These are phyloP conservation scores for Myotis planiceps DNA, from an alignment of 2,797 vertebrate species.

Conservation along the genomic window DNA sequence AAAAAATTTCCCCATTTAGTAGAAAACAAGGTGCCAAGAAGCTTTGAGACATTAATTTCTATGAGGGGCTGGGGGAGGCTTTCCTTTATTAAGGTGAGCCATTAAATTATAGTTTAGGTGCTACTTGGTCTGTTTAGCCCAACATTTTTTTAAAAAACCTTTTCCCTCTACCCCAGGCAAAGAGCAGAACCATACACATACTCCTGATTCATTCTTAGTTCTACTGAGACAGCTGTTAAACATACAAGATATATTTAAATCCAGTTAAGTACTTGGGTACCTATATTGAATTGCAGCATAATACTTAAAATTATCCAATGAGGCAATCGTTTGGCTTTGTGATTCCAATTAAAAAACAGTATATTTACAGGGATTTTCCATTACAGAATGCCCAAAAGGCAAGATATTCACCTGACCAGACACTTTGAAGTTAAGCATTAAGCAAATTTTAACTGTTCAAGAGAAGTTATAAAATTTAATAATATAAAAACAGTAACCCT, in stretches of 20 bases:
- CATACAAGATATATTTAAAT: constrained; percentile 64
- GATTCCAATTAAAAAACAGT: constrained; percentile 69
- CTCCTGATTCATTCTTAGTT: constrained; percentile 16
- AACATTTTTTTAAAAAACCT: neutral
- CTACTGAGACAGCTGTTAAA: constrained; percentile 57
- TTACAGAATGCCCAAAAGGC: constrained; percentile 58
- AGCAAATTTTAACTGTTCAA: constrained; percentile 43
- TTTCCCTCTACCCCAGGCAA: neutral
- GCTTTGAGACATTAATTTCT: neutral
- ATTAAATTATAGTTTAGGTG: too few species aligned
- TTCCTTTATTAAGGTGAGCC: too few species aligned
- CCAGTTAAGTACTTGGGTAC: constrained; percentile 37
- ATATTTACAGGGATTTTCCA: constrained; percentile 59
- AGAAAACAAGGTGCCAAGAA: neutral
- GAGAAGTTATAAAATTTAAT: constrained; percentile 18
- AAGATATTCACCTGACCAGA: constrained; percentile 48
- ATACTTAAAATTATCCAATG: constrained; percentile 70
- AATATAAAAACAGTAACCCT: neutral
- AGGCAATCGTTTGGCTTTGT: constrained; percentile 64
- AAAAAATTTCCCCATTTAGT: neutral
- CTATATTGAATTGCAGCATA: constrained; percentile 66
- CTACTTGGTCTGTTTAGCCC: too few species aligned
- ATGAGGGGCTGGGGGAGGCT: neutral
- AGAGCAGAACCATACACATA: neutral
- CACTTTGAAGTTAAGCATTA: constrained; percentile 30